Evolutionary conservation across 2,113 vertebrate genomes (phyloP).

Genomic region (Hydrolagus affinis): DNA sequence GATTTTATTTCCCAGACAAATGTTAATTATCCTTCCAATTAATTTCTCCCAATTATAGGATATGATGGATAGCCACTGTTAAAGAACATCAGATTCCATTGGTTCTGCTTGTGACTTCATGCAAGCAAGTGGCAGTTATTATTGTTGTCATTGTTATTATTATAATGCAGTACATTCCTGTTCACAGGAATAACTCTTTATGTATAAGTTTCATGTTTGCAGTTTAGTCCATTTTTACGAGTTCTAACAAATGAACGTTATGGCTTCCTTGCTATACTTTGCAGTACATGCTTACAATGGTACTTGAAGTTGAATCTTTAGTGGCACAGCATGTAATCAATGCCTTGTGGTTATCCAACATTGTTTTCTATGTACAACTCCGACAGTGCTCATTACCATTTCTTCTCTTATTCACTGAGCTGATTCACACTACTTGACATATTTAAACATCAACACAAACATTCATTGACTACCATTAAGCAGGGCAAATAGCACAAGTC

Average conservation of each 20-base stretch:
- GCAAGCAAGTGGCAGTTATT: neutral
- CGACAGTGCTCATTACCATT: neutral
- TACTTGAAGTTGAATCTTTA: neutral
- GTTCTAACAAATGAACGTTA: neutral
- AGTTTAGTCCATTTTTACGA: neutral
- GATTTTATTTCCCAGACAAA: neutral
- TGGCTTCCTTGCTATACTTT: neutral
- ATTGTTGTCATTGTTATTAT: neutral
- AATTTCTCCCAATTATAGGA: neutral
- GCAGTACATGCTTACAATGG: neutral
- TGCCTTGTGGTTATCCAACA: neutral
- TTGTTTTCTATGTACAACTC: neutral
- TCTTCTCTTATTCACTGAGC: neutral
- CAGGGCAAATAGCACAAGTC: neutral
- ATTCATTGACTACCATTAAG: neutral
- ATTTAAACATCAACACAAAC: neutral
- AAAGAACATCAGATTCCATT: neutral
- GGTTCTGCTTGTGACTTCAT: neutral
- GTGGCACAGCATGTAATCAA: neutral
- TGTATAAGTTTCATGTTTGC: too few species aligned
- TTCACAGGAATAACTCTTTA: neutral
- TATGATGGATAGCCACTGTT: neutral
- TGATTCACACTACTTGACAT: neutral
- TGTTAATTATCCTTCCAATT: neutral
- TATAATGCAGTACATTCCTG: too few species aligned